phyloP scores from a whole-genome alignment of 1,140 invertebrate species.

The Akabosia matsudoensis region DNA sequence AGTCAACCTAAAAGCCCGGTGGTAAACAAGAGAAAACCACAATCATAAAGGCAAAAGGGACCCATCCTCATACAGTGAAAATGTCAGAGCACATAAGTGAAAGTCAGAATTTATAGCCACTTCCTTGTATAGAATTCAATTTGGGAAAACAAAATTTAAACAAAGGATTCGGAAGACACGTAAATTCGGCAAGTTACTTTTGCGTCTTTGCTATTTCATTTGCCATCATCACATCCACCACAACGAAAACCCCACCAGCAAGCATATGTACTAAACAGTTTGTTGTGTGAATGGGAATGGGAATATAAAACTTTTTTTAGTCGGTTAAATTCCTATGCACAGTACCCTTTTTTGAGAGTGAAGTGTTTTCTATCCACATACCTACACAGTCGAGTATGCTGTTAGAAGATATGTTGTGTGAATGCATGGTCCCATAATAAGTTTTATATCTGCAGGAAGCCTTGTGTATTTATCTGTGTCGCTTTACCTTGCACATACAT shows the following conservation, averaged over 20 bases:
- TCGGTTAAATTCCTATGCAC: no score
- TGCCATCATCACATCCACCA: neutral
- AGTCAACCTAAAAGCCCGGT: neutral
- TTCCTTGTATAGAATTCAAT: constrained; percentile 23
- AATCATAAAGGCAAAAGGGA: constrained; percentile 13
- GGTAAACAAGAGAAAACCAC: constrained; percentile 19
- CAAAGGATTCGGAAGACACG: constrained; percentile 6
- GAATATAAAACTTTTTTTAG: no score
- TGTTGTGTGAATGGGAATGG: no score
- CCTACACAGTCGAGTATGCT: no score
- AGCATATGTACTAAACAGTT: no score
- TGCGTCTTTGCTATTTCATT: neutral
- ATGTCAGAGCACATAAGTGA: constrained; percentile 24
- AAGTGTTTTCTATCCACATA: no score
- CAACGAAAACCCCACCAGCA: neutral
- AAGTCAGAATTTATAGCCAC: constrained; percentile 22
- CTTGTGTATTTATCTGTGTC: no score
- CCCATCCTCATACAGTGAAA: neutral
- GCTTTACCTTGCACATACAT: neutral
- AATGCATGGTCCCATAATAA: neutral
- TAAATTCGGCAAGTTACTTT: neutral
- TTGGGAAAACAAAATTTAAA: constrained; percentile 18
- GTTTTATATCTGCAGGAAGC: no score
- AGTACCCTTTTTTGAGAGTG: no score
- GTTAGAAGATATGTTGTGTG: no score